These are phyloP conservation scores for Trachurus trachurus DNA, from an alignment of 2,797 vertebrate genomes.

Conservation along the genomic window DNA sequence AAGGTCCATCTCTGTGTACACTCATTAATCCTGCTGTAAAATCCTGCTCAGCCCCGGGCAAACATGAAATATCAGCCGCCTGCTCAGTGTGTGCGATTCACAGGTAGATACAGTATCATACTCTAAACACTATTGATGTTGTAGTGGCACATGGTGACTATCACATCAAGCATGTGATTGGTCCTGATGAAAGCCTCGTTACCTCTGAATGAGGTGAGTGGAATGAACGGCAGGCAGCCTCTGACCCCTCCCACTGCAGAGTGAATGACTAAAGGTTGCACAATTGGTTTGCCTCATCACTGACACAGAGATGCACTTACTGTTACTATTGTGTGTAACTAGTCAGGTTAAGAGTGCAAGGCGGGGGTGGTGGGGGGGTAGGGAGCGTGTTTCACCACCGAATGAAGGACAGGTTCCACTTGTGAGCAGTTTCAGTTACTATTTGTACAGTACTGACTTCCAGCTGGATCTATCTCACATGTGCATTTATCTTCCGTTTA, in stretches of 20 bases:
- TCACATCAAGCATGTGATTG: slow-evolving; percentile 25
- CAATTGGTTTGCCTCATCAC: background rate
- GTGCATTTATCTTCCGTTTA: background rate
- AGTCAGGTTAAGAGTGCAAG: background rate
- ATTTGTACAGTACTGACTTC: background rate
- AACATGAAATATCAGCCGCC: slow-evolving; percentile 20
- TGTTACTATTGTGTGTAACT: background rate
- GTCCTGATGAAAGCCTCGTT: slow-evolving; percentile 30
- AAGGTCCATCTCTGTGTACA: slow-evolving; percentile 46
- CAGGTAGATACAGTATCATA: slow-evolving; percentile 13
- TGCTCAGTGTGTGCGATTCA: slow-evolving; percentile 6
- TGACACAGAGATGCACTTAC: background rate
- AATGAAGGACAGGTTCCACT: background rate
- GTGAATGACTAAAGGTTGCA: background rate
- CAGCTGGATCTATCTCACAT: background rate
- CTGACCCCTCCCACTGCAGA: background rate
- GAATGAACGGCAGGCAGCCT: slow-evolving; percentile 10
- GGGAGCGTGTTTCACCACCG: background rate
- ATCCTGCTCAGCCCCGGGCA: slow-evolving; percentile 9
- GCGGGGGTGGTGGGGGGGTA: background rate
- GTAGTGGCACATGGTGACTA: slow-evolving; percentile 11
- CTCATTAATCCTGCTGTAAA: slow-evolving; percentile 27
- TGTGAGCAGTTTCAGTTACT: background rate
- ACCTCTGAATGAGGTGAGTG: slow-evolving; percentile 20
- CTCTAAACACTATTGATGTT: background rate